Conservation (phyloP, 2,113 vertebrate genomes). For the Saguinus midas region DNA sequence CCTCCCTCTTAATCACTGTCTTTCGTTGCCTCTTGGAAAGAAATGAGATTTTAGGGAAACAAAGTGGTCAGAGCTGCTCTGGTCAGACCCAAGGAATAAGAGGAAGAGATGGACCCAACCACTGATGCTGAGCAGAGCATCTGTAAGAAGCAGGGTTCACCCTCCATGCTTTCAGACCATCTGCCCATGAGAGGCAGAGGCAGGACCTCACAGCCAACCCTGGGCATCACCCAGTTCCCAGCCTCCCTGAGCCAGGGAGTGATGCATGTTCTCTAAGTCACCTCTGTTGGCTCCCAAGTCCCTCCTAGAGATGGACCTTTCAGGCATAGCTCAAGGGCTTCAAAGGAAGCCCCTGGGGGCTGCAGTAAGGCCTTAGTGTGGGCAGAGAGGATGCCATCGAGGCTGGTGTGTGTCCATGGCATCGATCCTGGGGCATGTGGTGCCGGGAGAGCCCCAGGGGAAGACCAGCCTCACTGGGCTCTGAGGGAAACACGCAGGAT, state of each 20-base stretch:
- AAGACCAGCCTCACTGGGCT: background rate
- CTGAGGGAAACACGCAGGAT: background rate
- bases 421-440: fast-evolving
- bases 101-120: background rate
- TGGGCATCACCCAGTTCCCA: background rate
- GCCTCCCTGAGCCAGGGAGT: background rate
- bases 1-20: background rate
- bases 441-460: background rate
- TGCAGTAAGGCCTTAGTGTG: fast-evolving
- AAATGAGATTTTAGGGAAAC: background rate
- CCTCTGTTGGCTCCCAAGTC: background rate
- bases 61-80: background rate
- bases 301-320: background rate
- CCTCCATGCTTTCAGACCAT: fast-evolving
- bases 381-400: fast-evolving
- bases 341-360: background rate
- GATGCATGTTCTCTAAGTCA: background rate
- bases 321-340: fast-evolving
- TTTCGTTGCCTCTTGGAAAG: background rate
- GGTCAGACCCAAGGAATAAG: background rate
- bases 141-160: fast-evolving
- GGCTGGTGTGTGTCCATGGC: fast-evolving
- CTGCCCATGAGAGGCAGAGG: background rate
- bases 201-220: background rate
- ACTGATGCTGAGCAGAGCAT: background rate